These are phyloP conservation scores for Thunnus albacares DNA, from an alignment of 2,797 vertebrate genomes.

Conservation along the genomic window DNA sequence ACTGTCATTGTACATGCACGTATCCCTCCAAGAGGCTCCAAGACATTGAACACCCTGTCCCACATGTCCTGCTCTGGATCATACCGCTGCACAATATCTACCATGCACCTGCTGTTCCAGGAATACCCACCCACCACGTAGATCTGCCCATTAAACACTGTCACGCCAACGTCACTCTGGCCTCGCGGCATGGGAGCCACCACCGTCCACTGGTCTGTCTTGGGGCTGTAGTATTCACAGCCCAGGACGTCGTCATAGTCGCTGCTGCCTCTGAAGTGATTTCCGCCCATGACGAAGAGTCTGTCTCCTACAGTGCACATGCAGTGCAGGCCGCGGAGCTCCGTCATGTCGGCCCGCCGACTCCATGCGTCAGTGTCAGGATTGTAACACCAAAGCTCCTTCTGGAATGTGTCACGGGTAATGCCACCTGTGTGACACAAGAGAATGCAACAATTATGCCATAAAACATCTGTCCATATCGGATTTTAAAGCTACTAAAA, in stretches of 20 bases:
- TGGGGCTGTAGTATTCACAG: conserved; percentile 88
- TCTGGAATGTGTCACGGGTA: conserved; percentile 89
- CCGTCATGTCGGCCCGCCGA: conserved; percentile 85
- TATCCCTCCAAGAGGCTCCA: conserved; percentile 89
- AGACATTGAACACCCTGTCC: conserved; percentile 87
- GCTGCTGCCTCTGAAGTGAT: conserved; percentile 87
- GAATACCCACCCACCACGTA: conserved; percentile 91
- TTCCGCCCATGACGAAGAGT: conserved; percentile 90
- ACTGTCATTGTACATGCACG: conserved; percentile 89
- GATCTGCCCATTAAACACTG: conserved; percentile 84
- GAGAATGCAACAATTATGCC: background rate
- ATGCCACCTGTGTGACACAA: conserved; percentile 83
- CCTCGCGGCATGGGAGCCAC: conserved; percentile 87
- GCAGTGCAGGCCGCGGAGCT: conserved; percentile 89
- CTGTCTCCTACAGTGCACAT: conserved; percentile 87
- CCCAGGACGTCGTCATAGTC: conserved; percentile 89
- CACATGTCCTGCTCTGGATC: conserved; percentile 84
- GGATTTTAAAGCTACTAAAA: background rate
- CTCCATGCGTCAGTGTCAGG: conserved; percentile 80
- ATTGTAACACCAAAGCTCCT: conserved; percentile 86
- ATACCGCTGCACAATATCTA: conserved; percentile 88
- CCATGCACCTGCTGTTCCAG: conserved; percentile 91
- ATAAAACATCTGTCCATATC: background rate
- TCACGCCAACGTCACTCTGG: conserved; percentile 88
- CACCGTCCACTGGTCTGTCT: conserved; percentile 85